Conservation (phyloP, 1,140 invertebrate species). For the Phenacoccus solenopsis region DNA sequence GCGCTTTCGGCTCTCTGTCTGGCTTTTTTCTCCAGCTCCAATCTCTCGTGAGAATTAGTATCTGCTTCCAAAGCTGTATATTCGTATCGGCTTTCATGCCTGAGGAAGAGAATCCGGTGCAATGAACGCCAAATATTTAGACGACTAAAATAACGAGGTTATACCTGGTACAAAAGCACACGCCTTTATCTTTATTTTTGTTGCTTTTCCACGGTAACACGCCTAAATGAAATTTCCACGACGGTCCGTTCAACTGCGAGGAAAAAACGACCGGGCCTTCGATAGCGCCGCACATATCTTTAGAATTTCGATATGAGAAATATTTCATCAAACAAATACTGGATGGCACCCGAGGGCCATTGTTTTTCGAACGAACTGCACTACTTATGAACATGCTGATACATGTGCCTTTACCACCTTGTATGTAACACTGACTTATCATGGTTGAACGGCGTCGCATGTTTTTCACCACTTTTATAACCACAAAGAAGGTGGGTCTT, state of each 20-base stretch:
- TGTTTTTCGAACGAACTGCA: neutral
- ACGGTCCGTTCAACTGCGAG: neutral
- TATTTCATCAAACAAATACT: conserved; percentile 17
- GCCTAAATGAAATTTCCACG: neutral
- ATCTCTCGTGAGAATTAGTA: conserved; percentile 41
- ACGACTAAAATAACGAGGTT: neutral
- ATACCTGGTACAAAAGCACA: conserved; percentile 1
- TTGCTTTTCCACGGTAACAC: neutral
- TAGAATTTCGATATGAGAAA: neutral
- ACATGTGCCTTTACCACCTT: neutral
- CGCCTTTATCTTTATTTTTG: neutral
- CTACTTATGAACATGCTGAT: neutral
- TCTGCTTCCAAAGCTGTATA: conserved; percentile 51
- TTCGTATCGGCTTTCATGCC: conserved; percentile 45
- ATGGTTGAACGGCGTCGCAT: neutral
- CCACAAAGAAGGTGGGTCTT: neutral
- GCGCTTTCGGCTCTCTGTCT: conserved; percentile 46
- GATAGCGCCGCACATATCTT: neutral
- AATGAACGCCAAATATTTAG: no score
- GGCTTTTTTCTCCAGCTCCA: conserved; percentile 48
- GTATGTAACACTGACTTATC: neutral
- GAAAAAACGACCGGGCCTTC: neutral
- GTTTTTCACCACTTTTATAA: neutral
- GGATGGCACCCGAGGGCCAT: neutral
- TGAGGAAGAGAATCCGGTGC: conserved; percentile 27